Conservation (phyloP, 64 coral and sea anemone species). For the Cladopsammia gracilis region DNA sequence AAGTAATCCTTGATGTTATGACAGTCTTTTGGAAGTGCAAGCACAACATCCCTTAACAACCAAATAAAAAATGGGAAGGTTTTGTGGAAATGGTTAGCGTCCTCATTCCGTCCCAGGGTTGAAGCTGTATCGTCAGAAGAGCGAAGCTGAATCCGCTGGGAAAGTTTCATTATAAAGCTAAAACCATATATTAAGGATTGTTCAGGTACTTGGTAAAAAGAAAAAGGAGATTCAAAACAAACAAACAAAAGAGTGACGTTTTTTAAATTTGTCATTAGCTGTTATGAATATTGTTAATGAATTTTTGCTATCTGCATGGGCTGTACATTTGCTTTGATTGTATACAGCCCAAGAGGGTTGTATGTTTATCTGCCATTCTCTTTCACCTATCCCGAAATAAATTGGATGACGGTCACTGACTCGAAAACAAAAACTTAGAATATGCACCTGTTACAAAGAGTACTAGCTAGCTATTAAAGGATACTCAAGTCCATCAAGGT, state of each 20-base stretch:
- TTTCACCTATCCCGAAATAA: no score
- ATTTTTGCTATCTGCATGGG: no score
- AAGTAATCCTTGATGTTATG: constrained; percentile 79
- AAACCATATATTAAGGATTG: neutral
- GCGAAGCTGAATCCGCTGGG: constrained; percentile 82
- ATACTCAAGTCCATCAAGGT: constrained; percentile 75
- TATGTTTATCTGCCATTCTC: no score
- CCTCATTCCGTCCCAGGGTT: neutral
- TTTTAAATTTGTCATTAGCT: no score
- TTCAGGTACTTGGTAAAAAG: neutral
- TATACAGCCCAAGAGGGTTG: no score
- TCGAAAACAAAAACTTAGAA: no score
- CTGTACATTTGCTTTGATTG: no score
- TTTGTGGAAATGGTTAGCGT: constrained; percentile 63
- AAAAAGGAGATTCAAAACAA: no score
- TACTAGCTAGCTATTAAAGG: neutral
- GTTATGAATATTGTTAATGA: no score
- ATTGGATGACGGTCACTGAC: no score
- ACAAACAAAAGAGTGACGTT: no score
- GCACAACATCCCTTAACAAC: constrained; percentile 82
- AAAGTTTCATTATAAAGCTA: constrained; percentile 87
- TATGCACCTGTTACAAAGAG: no score
- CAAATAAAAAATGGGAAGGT: constrained; percentile 85
- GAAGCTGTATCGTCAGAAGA: constrained; percentile 3
- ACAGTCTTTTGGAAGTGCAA: constrained; percentile 67